Evolutionary conservation across 2,113 vertebrate species (phyloP), one percentile per base, ranked within the genome.

Genomic region (Nibea albiflora): DNA sequence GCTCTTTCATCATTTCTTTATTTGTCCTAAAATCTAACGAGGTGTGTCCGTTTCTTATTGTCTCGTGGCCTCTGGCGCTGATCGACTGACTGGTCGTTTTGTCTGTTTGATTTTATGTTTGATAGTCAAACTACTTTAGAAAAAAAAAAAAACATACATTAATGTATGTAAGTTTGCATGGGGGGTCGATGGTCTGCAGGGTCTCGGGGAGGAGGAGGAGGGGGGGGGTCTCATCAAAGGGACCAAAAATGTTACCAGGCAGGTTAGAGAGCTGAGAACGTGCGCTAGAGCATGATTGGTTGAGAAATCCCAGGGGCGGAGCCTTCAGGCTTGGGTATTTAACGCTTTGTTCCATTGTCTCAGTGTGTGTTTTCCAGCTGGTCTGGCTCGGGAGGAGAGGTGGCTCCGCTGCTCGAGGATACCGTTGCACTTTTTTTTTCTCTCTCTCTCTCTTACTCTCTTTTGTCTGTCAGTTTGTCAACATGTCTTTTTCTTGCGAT

Each of bases 201-300:
- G 73, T 11, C 15, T 4, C 72, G 8, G 7, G 4, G 10, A 12
- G 12, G 24, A 26, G 24, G 24, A 26, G 24, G 24, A 2, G 24
- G 24, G 24, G 24, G 28, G 39, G 76, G 72, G 17, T 0, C 31
- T 85, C 73, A 64, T 86, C 81, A 70, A 76, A 78, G 15, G 63
- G 58, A 16, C 16, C 61, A 39, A 35, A 76, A 22, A 83, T 93
- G 95, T 96, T 93, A 92, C 96, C 92, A 92, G 95, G 96, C 95
- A 96, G 94, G 93, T 87, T 91, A 89, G 90, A 92, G 95, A 87
- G 94, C 92, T 92, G 93, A 67, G 94, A 94, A 98, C 97, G 97
- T 97, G 97, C 90, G 88, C 92, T 90, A 26, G 22, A 53, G 61
- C 14, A 60, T 91, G 44, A 98, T 97, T 97, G 97, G 97, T 17